These are phyloP conservation scores for Coelogynopora nodosa DNA, from an alignment of 2,888 invertebrate genomes.

Conservation along the genomic window DNA sequence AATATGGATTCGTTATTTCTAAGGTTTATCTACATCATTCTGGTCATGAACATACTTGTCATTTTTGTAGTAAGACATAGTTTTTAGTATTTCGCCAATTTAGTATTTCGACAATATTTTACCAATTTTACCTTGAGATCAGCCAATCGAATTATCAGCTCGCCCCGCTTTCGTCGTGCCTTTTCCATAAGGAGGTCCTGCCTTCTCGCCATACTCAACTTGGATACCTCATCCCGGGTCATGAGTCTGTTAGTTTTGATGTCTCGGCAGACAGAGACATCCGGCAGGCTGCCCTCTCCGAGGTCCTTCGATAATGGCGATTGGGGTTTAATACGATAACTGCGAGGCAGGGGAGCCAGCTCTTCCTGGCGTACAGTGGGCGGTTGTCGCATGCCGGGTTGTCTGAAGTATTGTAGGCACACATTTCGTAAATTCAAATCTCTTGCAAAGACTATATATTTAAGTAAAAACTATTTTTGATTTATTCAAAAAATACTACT, in stretches of 20 bases:
- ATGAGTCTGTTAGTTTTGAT: conserved; percentile 73
- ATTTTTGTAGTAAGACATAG: too few species aligned
- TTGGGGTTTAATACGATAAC: conserved; percentile 71
- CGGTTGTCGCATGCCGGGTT: not conserved
- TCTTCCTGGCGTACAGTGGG: conserved; percentile 36
- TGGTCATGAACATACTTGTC: too few species aligned
- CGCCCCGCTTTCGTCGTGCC: conserved; percentile 57
- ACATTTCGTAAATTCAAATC: too few species aligned
- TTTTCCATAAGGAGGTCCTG: conserved; percentile 78
- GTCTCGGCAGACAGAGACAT: conserved; percentile 70
- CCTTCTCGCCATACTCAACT: conserved; percentile 83
- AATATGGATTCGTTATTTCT: too few species aligned
- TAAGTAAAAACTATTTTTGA: too few species aligned
- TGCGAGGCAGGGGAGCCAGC: conserved; percentile 54
- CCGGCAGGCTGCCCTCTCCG: conserved; percentile 80
- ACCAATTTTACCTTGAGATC: conserved; percentile 61
- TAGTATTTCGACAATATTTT: too few species aligned
- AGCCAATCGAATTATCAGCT: conserved; percentile 58
- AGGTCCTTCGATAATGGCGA: conserved; percentile 38
- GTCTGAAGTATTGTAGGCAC: too few species aligned
- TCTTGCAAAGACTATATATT: too few species aligned
- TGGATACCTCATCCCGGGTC: conserved; percentile 90
- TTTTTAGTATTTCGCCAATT: too few species aligned
- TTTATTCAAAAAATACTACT: too few species aligned
- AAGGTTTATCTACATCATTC: too few species aligned